A percentile compares a stretch with the other conserved stretches of the same genome.
Evolutionary conservation across 2,888 invertebrate species (phyloP).

Genomic region (Cerastis rubricosa): DNA sequence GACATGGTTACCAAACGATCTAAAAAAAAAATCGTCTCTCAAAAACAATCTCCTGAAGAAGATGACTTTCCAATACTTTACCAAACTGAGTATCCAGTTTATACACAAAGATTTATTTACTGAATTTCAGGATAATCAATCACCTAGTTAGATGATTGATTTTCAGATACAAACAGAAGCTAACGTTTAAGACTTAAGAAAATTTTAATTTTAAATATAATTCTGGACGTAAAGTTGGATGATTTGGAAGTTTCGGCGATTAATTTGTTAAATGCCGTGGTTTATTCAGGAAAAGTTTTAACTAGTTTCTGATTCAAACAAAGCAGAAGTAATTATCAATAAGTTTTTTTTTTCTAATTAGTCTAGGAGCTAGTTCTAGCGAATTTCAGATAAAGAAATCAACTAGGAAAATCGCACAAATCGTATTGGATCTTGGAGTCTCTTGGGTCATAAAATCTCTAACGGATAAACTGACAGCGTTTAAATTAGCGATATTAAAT

Average conservation of each 20-base stretch:
- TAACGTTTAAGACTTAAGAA: conserved; percentile 25
- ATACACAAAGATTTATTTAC: conserved; percentile 24
- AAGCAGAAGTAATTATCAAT: neutral
- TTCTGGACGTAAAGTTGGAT: neutral
- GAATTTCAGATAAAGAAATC: neutral
- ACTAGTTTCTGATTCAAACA: neutral
- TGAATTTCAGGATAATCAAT: conserved; percentile 45
- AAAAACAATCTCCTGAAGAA: neutral
- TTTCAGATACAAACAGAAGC: conserved; percentile 8
- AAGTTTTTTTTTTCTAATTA: neutral
- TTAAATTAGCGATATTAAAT: neutral
- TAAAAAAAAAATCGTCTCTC: neutral
- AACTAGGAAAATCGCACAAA: neutral
- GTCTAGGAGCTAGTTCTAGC: too few relatives aligned
- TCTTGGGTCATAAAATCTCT: neutral
- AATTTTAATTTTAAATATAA: conserved; percentile 15
- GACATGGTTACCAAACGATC: neutral
- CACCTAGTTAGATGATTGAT: conserved; percentile 40
- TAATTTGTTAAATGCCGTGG: neutral
- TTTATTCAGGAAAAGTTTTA: neutral
- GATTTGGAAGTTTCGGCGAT: neutral
- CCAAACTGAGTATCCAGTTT: neutral
- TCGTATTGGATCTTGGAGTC: too few relatives aligned
- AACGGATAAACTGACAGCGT: neutral
- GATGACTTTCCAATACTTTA: conserved; percentile 24